Base-by-base conservation (phyloP, 2,797 vertebrate genomes). In the Sebastes taczanowskii region DNA sequence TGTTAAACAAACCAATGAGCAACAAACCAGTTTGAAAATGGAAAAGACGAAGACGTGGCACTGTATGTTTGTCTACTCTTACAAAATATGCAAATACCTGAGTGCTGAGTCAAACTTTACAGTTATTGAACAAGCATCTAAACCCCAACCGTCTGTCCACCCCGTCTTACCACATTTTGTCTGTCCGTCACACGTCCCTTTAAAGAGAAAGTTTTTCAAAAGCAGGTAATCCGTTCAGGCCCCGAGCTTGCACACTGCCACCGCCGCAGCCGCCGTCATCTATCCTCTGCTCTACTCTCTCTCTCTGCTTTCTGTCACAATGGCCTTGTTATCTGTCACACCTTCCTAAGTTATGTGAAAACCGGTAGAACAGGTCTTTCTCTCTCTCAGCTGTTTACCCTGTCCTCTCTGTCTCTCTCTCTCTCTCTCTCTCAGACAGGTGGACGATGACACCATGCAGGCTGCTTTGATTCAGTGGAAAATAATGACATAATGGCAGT, bases 301-400 rank as follows among this genome's bases (percentile, higher is more conserved):
- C 46, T 20, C n/a, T 79, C 79, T 67, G 66, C 82, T 77, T 53
- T 74, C 68, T 70, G 83, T 83, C 83, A 93, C 88, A 94, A 88
- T 91, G 91, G 86, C 71, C 65, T 84, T 86, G 87, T 84, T 93
- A 81, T 91, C 83, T 90, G 95, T 95, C 95, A 94, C 95, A 93
- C 95, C 95, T 96, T 94, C 82, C 82, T 89, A 90, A 95, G 94
- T 90, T 95, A 96, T 96, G 94, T 81, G 75, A 27, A 80, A 94
- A 96, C 95, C 55, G 75, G 95, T 89, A 64, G 63, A 95, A 94
- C 95, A 1, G 82, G 95, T 95, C 81, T 71, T 6, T 81, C 81
- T 83, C 66, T 71, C 74, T 78, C 63, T 80, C 71, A 86, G 87
- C 88, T 90, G 91, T 91, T 93, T 86, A 87, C 81, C 86, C 82